Conservation (phyloP, 2,888 invertebrate genomes). For the Cyclophora albipunctata region DNA sequence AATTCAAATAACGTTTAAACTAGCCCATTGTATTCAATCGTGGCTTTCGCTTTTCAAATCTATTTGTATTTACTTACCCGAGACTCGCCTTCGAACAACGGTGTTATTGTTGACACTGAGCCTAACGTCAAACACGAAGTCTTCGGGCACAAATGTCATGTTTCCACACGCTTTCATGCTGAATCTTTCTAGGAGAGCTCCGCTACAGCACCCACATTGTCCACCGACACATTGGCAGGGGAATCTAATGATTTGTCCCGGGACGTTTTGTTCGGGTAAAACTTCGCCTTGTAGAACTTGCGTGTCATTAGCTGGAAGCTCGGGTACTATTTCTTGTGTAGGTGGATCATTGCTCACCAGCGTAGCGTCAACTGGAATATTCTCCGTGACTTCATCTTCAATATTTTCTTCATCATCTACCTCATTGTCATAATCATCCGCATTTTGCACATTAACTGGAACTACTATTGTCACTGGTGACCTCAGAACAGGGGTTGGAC, state of each 20-base stretch:
- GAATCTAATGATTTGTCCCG: conserved; percentile 68
- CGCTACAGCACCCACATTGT: conserved; percentile 82
- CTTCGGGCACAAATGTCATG: conserved; percentile 85
- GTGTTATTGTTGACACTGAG: conserved; percentile 83
- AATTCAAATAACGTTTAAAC: no score
- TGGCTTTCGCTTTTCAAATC: background rate
- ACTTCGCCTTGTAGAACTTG: conserved; percentile 11
- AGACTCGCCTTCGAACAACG: conserved; percentile 81
- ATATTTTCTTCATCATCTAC: conserved; percentile 24
- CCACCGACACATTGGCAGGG: conserved; percentile 78
- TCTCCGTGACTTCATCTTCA: conserved; percentile 28
- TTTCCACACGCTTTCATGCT: conserved; percentile 86
- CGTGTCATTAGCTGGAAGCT: conserved; percentile 30
- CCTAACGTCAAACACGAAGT: conserved; percentile 85
- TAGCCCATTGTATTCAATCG: no score
- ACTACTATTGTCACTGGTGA: conserved; percentile 57
- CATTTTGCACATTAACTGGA: conserved; percentile 55
- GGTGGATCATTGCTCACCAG: conserved; percentile 21
- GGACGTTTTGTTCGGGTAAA: conserved; percentile 31
- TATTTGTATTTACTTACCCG: conserved; percentile 71
- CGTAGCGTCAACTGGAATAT: conserved; percentile 20
- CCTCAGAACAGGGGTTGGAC: conserved; percentile 55
- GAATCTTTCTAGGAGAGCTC: conserved; percentile 76
- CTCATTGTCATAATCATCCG: conserved; percentile 33
- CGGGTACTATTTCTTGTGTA: conserved; percentile 29